Conservation (phyloP, 2,113 vertebrate genomes). For the Phaetusa simplex region DNA sequence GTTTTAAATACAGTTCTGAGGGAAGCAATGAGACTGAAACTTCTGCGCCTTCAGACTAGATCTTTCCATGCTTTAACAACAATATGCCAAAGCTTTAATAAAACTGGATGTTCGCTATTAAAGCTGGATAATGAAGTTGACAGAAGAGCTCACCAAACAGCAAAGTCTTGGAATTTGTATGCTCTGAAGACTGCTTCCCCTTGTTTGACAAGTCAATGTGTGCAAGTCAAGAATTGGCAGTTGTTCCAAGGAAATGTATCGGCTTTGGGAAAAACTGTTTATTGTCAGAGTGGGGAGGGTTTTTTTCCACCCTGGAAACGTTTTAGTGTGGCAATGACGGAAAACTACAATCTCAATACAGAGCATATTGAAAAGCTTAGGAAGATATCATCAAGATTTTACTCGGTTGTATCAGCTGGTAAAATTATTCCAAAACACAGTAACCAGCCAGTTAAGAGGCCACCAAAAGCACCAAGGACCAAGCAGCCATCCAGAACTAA, state of each 20-base stretch:
- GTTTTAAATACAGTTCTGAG: constrained; percentile 29
- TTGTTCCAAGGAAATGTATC: background rate
- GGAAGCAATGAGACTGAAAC: constrained; percentile 67
- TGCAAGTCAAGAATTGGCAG: background rate
- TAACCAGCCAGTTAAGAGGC: constrained; percentile 76
- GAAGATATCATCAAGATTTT: constrained; percentile 56
- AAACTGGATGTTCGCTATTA: background rate
- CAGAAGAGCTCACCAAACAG: background rate
- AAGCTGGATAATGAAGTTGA: background rate
- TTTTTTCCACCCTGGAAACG: background rate
- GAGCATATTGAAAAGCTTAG: constrained; percentile 1
- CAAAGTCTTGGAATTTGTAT: background rate
- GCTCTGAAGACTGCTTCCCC: background rate
- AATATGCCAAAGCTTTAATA: background rate
- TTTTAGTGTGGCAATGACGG: background rate
- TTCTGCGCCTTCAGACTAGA: constrained; percentile 37
- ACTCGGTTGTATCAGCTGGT: constrained; percentile 60
- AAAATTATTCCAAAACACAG: constrained; percentile 75
- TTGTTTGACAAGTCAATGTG: background rate
- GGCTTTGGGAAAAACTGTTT: background rate
- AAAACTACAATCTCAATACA: background rate
- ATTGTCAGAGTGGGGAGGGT: background rate
- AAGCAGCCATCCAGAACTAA: constrained; percentile 94
- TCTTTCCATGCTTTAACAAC: background rate
- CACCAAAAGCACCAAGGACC: constrained; percentile 89